Conservation (phyloP, 64 coral and sea anemone species). For the Montipora cactus region DNA sequence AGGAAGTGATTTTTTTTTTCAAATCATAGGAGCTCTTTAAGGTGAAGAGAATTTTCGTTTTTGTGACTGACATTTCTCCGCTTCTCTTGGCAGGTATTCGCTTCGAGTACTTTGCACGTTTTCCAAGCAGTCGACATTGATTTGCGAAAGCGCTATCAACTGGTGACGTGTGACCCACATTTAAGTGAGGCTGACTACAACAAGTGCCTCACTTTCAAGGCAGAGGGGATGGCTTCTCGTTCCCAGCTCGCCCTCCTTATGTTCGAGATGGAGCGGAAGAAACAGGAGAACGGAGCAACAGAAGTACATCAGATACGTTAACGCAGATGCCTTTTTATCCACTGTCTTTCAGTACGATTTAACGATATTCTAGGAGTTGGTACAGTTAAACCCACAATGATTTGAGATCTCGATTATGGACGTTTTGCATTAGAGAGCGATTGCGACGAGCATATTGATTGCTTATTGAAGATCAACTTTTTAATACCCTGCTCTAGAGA, state of each 20-base stretch:
- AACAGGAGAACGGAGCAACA: conserved; percentile 16
- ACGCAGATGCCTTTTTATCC: background rate
- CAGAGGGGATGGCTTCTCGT: conserved; percentile 83
- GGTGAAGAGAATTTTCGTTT: too few species aligned
- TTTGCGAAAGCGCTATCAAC: conserved; percentile 71
- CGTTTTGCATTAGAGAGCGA: too few species aligned
- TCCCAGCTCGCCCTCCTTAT: conserved; percentile 88
- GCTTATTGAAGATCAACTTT: too few species aligned
- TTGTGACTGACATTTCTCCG: background rate
- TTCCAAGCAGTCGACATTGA: conserved; percentile 93
- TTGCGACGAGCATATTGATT: too few species aligned
- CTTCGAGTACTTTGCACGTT: conserved; percentile 64
- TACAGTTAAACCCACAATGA: background rate
- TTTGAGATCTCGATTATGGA: too few species aligned
- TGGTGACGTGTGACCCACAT: conserved; percentile 34
- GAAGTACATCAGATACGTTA: conserved; percentile 35
- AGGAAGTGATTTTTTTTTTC: too few species aligned
- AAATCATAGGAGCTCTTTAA: too few species aligned
- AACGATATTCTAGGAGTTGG: background rate
- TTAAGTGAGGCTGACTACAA: conserved; percentile 53
- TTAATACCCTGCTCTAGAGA: too few species aligned
- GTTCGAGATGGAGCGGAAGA: conserved; percentile 83
- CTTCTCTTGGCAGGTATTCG: conserved; percentile 50
- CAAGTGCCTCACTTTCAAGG: conserved; percentile 70
- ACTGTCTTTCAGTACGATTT: background rate